Evolutionary conservation across 2,113 vertebrate species (phyloP).

Genomic region (Myrmecophaga tridactyla): DNA sequence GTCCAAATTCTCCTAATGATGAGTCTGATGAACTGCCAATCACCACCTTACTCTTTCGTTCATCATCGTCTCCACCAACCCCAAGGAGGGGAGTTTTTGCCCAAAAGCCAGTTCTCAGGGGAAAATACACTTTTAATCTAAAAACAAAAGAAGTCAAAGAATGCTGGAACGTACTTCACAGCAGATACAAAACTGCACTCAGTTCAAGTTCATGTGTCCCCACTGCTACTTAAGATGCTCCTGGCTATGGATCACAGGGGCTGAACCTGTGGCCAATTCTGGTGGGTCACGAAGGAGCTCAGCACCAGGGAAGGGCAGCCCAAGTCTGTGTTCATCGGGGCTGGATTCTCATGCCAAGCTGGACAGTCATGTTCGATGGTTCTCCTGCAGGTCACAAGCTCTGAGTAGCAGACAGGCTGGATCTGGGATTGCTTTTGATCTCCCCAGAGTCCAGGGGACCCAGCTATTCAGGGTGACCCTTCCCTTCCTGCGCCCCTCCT

Average conservation of each 20-base stretch:
- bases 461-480: background rate
- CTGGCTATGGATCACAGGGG: background rate
- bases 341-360: background rate
- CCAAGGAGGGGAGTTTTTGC: constrained; percentile 56
- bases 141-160: constrained; percentile 31
- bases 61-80: background rate
- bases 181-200: constrained; percentile 25
- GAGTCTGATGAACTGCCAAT: constrained; percentile 43
- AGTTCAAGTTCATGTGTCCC: background rate
- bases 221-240: background rate
- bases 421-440: background rate
- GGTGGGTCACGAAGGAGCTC: background rate
- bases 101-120: constrained; percentile 48
- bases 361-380: background rate
- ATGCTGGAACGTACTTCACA: background rate
- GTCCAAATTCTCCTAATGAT: constrained; percentile 58
- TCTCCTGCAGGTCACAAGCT: background rate
- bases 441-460: background rate
- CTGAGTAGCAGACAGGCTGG: rapidly evolving
- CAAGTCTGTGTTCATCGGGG: background rate
- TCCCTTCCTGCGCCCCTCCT: background rate
- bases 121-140: constrained; percentile 3
- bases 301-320: background rate
- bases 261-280: background rate
- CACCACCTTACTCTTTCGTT: constrained; percentile 45